phyloP scores from a whole-genome alignment of 2,888 invertebrate genomes.

The Parnassius glacialis region DNA sequence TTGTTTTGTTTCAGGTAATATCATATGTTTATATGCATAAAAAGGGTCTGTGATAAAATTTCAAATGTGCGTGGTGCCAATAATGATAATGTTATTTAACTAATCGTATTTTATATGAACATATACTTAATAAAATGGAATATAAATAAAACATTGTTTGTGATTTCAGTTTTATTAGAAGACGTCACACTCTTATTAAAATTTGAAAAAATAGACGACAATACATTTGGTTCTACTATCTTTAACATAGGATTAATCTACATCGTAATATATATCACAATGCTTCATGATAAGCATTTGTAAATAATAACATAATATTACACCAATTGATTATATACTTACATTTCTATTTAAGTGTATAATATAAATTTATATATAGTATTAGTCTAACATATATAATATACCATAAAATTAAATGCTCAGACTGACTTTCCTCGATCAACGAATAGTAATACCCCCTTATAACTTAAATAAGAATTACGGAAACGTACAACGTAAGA shows the following conservation, averaged over 20 bases:
- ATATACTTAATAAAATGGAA: conserved; percentile 21
- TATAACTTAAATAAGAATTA: too few species aligned
- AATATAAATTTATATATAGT: conserved; percentile 5
- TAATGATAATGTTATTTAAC: conserved; percentile 18
- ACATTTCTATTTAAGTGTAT: conserved; percentile 18
- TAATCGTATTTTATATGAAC: conserved; percentile 20
- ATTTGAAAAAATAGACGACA: conserved; percentile 25
- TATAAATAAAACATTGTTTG: conserved; percentile 19
- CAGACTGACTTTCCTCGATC: neutral
- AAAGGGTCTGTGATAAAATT: conserved; percentile 65
- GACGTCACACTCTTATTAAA: conserved; percentile 16
- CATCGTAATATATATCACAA: conserved; percentile 23
- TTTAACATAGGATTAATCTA: conserved; percentile 15
- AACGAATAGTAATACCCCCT: too few species aligned
- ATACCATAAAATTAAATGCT: conserved; percentile 13
- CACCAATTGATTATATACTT: conserved; percentile 23
- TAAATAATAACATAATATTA: conserved; percentile 23
- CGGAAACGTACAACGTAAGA: too few species aligned
- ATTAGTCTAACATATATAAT: conserved; percentile 3
- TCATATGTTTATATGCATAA: conserved; percentile 34
- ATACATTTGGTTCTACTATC: conserved; percentile 19
- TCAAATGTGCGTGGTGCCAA: conserved; percentile 34
- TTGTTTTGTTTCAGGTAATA: conserved; percentile 37
- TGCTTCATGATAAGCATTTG: conserved; percentile 18
- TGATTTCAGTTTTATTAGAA: conserved; percentile 20